Conservation (phyloP, 1,140 invertebrate genomes). For the Bombus sylvicola region DNA sequence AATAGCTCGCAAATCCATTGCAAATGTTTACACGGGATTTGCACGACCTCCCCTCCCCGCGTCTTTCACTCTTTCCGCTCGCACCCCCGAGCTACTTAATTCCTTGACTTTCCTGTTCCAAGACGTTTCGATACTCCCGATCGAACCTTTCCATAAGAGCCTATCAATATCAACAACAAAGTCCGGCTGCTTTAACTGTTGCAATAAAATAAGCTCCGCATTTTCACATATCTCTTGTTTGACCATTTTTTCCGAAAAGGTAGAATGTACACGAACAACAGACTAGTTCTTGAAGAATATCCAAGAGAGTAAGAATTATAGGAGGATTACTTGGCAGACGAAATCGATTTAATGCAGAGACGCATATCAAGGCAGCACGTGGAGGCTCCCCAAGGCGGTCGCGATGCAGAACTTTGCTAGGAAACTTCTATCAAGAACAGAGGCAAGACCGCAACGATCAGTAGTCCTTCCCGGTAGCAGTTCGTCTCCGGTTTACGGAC, state of each 20-base stretch:
- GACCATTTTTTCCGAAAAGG: not conserved
- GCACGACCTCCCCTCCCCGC: slow-evolving; percentile 60
- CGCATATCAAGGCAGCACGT: slow-evolving; percentile 53
- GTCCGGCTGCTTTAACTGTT: too few species aligned
- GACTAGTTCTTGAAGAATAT: not conserved
- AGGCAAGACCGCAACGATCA: slow-evolving; percentile 82
- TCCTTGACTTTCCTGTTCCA: slow-evolving; percentile 40
- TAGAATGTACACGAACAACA: not conserved
- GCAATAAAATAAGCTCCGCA: too few species aligned
- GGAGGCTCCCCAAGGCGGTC: slow-evolving; percentile 63
- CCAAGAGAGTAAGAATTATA: not conserved
- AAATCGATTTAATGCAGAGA: slow-evolving; percentile 37
- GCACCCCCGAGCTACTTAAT: slow-evolving; percentile 48
- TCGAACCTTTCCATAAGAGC: slow-evolving; percentile 14
- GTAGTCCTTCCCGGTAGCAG: slow-evolving; percentile 80
- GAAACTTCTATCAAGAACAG: slow-evolving; percentile 71
- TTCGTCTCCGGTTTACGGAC: slow-evolving; percentile 82
- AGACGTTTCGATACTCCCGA: slow-evolving; percentile 18
- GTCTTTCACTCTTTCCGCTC: slow-evolving; percentile 42
- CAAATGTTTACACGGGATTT: slow-evolving; percentile 83
- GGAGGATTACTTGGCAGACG: slow-evolving; percentile 7
- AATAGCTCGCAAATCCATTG: slow-evolving; percentile 83
- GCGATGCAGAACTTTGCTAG: slow-evolving; percentile 64
- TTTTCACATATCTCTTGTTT: too few species aligned
- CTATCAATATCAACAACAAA: too few species aligned